phyloP scores from a whole-genome alignment of 2,888 invertebrate species.

The Auanema sp. region DNA sequence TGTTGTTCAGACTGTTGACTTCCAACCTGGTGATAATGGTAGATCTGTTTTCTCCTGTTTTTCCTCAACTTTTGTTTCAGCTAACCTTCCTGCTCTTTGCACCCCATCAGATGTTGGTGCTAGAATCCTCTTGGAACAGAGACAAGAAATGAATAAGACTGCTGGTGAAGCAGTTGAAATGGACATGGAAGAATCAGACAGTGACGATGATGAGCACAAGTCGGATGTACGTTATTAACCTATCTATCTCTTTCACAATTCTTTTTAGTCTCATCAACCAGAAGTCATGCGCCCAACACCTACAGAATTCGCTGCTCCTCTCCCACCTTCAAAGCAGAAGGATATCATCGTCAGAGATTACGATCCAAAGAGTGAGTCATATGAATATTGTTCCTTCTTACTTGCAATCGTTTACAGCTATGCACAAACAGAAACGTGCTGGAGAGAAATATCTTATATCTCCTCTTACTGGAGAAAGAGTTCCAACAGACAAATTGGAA shows the following conservation, averaged over 20 bases:
- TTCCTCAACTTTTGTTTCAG: constrained; percentile 28
- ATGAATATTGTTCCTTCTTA: neutral
- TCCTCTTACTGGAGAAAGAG: constrained; percentile 95
- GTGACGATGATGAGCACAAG: constrained; percentile 42
- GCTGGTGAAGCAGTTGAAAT: constrained; percentile 57
- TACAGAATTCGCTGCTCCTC: constrained; percentile 72
- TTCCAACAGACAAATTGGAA: constrained; percentile 93
- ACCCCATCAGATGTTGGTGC: constrained; percentile 70
- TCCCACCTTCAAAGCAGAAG: constrained; percentile 42
- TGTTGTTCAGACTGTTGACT: constrained; percentile 98
- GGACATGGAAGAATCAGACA: constrained; percentile 63
- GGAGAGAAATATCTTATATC: constrained; percentile 82
- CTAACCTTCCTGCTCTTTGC: constrained; percentile 68
- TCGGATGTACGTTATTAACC: neutral
- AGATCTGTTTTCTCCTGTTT: constrained; percentile 10
- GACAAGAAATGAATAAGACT: constrained; percentile 57
- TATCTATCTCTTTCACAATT: neutral
- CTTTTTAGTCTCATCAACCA: neutral
- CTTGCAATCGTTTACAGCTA: constrained; percentile 11
- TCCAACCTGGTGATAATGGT: constrained; percentile 91
- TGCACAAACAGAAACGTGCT: constrained; percentile 14
- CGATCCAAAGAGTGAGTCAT: constrained; percentile 82
- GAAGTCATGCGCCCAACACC: constrained; percentile 14
- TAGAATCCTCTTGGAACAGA: constrained; percentile 67
- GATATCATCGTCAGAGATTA: constrained; percentile 70